Percentiles rank a stretch among this genome's conserved stretches.
Evolutionary conservation across 2,797 vertebrate genomes (phyloP).

Genomic region (Catostomus latipinnis): DNA sequence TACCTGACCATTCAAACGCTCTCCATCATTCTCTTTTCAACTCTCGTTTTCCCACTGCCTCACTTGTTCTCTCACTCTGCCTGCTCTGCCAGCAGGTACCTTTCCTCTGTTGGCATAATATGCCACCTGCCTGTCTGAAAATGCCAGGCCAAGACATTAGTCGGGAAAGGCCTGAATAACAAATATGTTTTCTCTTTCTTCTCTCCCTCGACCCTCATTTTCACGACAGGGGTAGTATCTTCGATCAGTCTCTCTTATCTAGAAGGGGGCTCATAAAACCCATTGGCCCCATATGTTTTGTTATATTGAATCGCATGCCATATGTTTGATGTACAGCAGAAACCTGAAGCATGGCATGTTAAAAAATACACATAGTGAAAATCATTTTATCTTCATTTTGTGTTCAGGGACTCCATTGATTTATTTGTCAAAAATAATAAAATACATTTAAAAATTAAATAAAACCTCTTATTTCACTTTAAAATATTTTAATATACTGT

Average conservation of each 20-base stretch:
- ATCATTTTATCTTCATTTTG: too few species aligned
- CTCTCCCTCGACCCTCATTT: slow-evolving; percentile 53
- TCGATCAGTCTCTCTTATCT: slow-evolving; percentile 59
- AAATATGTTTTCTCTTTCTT: slow-evolving; percentile 51
- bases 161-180: slow-evolving; percentile 57
- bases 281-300: slow-evolving; percentile 53
- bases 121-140: slow-evolving; percentile 70
- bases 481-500: too few species aligned
- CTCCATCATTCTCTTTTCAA: slow-evolving; percentile 66
- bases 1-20: slow-evolving; percentile 71
- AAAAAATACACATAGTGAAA: slow-evolving; percentile 12
- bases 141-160: slow-evolving; percentile 66
- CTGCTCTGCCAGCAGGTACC: slow-evolving; percentile 62
- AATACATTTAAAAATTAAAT: too few species aligned
- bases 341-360: slow-evolving; percentile 20
- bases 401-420: too few species aligned
- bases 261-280: slow-evolving; percentile 56
- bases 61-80: slow-evolving; percentile 55
- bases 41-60: slow-evolving; percentile 51
- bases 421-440: too few species aligned
- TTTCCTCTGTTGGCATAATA: slow-evolving; percentile 63
- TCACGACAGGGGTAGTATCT: slow-evolving; percentile 52
- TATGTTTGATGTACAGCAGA: slow-evolving; percentile 28
- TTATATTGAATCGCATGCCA: slow-evolving; percentile 43
- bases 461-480: too few species aligned